These are phyloP conservation scores for Drosophila nasuta DNA, from an alignment of 1,140 invertebrate species.

Conservation along the genomic window DNA sequence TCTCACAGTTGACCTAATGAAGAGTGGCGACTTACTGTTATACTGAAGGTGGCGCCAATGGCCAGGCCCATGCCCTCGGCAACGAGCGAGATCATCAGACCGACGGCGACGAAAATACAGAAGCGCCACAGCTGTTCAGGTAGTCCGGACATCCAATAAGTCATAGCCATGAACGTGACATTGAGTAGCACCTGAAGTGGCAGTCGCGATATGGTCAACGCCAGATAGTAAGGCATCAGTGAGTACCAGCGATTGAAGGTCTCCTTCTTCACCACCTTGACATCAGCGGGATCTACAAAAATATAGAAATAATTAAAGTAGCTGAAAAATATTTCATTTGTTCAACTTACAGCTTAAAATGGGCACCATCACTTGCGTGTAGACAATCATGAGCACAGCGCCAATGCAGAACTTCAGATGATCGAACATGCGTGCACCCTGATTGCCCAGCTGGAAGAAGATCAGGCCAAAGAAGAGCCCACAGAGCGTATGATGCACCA, in stretches of 20 bases:
- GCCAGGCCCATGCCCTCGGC: constrained; percentile 88
- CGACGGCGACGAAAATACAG: constrained; percentile 86
- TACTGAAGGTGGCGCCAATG: constrained; percentile 88
- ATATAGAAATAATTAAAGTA: neutral
- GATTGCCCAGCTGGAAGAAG: constrained; percentile 87
- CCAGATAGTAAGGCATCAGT: constrained; percentile 91
- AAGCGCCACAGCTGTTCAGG: constrained; percentile 86
- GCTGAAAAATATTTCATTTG: neutral
- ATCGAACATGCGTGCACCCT: constrained; percentile 88
- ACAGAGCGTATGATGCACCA: constrained; percentile 87
- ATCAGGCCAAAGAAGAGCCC: constrained; percentile 85
- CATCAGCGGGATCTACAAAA: constrained; percentile 91
- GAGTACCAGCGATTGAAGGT: constrained; percentile 94
- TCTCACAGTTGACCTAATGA: neutral
- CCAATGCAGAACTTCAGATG: constrained; percentile 89
- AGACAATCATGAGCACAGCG: constrained; percentile 87
- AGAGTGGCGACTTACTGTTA: constrained; percentile 86
- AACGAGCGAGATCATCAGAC: constrained; percentile 86
- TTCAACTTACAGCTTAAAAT: constrained; percentile 86
- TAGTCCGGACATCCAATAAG: constrained; percentile 87
- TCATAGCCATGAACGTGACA: constrained; percentile 86
- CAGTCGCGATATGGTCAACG: constrained; percentile 89
- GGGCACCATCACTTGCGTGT: constrained; percentile 89
- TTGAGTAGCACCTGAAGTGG: constrained; percentile 87
- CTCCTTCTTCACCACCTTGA: constrained; percentile 92